Base-by-base conservation (phyloP, 2,113 vertebrate genomes). In the Pithys albifrons region DNA sequence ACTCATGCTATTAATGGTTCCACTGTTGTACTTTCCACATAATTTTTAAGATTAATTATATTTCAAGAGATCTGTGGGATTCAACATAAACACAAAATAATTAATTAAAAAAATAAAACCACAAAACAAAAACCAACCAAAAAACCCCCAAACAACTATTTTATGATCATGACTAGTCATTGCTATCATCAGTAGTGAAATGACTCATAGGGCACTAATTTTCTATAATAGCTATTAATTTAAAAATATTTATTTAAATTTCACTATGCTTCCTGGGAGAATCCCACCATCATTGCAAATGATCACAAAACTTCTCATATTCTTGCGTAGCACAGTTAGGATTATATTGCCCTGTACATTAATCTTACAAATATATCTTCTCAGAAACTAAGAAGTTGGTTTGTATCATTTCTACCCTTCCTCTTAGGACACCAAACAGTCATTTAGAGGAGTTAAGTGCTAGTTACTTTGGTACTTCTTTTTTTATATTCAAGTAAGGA, bases 241-340 rank as follows among this genome's bases (percentile, higher is more conserved):
- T n/a, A 5, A 29, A 74, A 91, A 64, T 51, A 33, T 39, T 88
- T 67, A 41, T 73, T 91, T 88, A 65, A 88, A 65, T 79, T 92
- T 91, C 45, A 57, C 18, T 13, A 16, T 28, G 9, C 3, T 69
- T 85, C 9, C 70, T 65, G 28, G 37, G 37, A 73, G 3, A 86
- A 86, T 88, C 35, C 5, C 6, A 66, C 17, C 17, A 57, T 31
- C 35, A 31, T 49, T 76, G 76, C 22, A 14, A 3, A 12, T 15
- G 75, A 66, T 48, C 70, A 28, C 23, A 83, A 76, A 90, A 52
- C 11, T 43, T 69, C 3, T 3, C 3, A 18, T 27, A 5, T 59
- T 59, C 61, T 28, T 54, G 41, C 27, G 14, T 13, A 19, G 13
- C n/a, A 39, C 12, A 58, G 11, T 18, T 76, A 10, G 37, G 16